These are phyloP conservation scores for Ptilorrhoa leucosticta DNA, from an alignment of 2,113 vertebrate species.

Conservation along the genomic window DNA sequence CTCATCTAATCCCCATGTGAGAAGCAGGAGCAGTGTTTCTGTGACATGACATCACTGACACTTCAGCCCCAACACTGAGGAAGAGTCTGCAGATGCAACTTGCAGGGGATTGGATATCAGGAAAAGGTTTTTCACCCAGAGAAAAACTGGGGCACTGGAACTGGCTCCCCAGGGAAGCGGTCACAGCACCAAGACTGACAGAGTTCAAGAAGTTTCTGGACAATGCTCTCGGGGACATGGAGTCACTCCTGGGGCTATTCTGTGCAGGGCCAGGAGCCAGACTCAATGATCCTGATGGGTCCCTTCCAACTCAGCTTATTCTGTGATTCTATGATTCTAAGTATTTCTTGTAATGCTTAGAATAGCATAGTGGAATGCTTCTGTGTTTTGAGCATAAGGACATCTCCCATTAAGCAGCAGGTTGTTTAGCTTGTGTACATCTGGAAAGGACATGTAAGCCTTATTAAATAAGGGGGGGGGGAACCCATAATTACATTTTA, in stretches of 20 bases:
- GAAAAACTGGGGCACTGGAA: too few species aligned
- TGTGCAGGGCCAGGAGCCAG: neutral
- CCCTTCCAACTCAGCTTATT: neutral
- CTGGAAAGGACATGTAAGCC: neutral
- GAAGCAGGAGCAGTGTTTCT: neutral
- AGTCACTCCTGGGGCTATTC: neutral
- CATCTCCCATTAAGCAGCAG: neutral
- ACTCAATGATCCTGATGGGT: neutral
- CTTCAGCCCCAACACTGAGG: neutral
- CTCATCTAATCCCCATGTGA: neutral
- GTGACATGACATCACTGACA: neutral
- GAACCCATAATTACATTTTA: neutral
- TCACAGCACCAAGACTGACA: neutral
- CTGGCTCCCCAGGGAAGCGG: neutral
- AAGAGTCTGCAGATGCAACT: neutral
- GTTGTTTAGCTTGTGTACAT: neutral
- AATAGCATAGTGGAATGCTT: neutral
- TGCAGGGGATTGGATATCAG: neutral
- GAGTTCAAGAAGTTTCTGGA: neutral
- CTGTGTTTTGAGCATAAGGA: neutral
- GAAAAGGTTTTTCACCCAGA: too few species aligned
- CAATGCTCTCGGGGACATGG: neutral
- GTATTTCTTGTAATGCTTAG: neutral
- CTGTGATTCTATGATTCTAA: neutral
- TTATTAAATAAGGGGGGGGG: neutral